Evolutionary conservation across 2,888 invertebrate species (phyloP).

Genomic region (Microplitis deprimator): DNA sequence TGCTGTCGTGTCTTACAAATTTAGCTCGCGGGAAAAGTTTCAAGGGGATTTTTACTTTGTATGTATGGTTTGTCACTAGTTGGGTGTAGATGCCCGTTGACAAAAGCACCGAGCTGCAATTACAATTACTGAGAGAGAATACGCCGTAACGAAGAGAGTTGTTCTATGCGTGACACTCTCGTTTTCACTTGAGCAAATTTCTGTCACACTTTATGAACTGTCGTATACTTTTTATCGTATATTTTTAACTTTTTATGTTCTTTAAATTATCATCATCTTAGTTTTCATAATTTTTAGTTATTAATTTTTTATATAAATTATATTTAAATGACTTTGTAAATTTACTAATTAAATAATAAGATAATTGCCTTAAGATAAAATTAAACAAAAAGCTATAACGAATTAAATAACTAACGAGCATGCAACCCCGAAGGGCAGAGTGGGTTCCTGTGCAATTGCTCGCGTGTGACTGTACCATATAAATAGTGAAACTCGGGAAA

Average conservation of each 20-base stretch:
- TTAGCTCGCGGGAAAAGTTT: not conserved
- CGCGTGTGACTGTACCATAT: slow-evolving; percentile 59
- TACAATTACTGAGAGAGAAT: slow-evolving; percentile 13
- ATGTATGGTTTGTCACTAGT: not conserved
- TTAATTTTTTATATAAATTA: not conserved
- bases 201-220: slow-evolving; percentile 58
- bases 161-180: slow-evolving; percentile 60
- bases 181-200: slow-evolving; percentile 60
- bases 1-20: not conserved
- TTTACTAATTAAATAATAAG: slow-evolving; percentile 1
- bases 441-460: slow-evolving; percentile 41
- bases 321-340: slow-evolving; percentile 1
- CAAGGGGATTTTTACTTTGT: not conserved
- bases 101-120: slow-evolving; percentile 8
- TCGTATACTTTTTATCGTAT: slow-evolving; percentile 48
- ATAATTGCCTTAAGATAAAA: slow-evolving; percentile 2
- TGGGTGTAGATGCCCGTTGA: not conserved
- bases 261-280: not conserved
- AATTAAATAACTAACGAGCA: slow-evolving; percentile 27
- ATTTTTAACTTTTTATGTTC: not conserved
- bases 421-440: slow-evolving; percentile 56
- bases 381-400: not conserved
- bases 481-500: slow-evolving; percentile 63
- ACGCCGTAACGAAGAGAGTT: slow-evolving; percentile 41
- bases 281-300: slow-evolving; percentile 1